Evolutionary conservation across 2,797 vertebrate species (phyloP).

Genomic region (Enteromius paludinosus): DNA sequence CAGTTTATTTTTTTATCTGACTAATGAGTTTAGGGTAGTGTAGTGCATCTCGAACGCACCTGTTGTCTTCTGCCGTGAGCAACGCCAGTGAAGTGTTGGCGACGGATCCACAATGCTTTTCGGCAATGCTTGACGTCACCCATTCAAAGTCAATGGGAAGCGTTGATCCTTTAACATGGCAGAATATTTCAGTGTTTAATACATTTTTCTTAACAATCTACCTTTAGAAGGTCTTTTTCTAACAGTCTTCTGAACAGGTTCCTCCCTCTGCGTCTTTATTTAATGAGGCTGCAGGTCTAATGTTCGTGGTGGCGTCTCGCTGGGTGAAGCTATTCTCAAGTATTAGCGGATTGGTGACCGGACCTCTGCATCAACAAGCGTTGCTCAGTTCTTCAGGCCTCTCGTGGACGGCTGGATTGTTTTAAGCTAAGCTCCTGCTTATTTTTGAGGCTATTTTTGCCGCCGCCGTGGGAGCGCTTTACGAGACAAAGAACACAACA

Average conservation of each 20-base stretch:
- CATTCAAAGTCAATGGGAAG: no score
- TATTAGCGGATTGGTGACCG: constrained; percentile 27
- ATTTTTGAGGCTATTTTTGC: constrained; percentile 10
- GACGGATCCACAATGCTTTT: no score
- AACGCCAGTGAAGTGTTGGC: no score
- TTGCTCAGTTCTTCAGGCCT: neutral
- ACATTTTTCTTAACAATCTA: constrained; percentile 44
- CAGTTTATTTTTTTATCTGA: no score
- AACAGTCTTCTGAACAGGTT: constrained; percentile 6
- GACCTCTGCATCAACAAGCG: neutral
- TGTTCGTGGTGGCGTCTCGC: neutral
- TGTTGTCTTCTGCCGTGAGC: no score
- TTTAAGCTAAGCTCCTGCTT: neutral
- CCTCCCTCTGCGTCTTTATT: constrained; percentile 20
- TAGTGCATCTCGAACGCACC: no score
- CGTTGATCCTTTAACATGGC: constrained; percentile 27
- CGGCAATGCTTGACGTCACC: no score
- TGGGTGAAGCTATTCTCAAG: constrained; percentile 22
- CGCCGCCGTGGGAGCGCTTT: neutral
- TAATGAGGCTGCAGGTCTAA: constrained; percentile 11
- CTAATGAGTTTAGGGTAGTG: no score
- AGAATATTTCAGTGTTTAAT: constrained; percentile 46
- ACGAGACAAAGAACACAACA: constrained; percentile 19
- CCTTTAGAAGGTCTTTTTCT: neutral
- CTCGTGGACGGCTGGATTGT: neutral